Base-by-base conservation (phyloP, 1,140 invertebrate species). In the Hyles euphorbiae region DNA sequence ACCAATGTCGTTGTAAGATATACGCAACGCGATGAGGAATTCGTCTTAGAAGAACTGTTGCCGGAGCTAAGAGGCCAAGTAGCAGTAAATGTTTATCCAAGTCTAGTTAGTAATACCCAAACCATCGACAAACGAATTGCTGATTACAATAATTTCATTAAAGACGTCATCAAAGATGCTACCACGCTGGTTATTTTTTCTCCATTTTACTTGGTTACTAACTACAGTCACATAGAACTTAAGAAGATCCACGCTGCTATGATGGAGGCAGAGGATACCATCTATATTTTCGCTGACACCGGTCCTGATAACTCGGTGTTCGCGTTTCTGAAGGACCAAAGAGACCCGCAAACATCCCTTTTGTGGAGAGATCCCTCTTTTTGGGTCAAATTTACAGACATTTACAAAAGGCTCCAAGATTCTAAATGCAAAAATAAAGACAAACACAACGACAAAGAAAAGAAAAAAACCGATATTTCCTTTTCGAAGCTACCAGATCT, bases 161-260 rank as follows among this genome's bases (percentile, higher is more conserved):
- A 72, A 57, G 72, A 74, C 51, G 55, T 54, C 12, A 65, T 75
- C 46, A 72, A 64, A 34, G 58, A 50, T 43, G 22, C 22, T 22
- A 61, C 64, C 12, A 71, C 69, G 40, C 50, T 87, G 49, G 74
- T 84, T 22, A 67, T 88, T 53, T 88, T 88, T 69, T 81, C 84
- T 9, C 72, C 83, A 9, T 86, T 84, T 74, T 86, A 82, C 65
- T 75, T 88, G 72, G 80, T 65, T 62, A 74, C 77, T 50, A 65
- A 68, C 61, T 88, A 82, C 59, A 79, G 76, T 63, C 70, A 86
- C 53, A 72, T 86, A 49, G 79, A 83, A 53, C 86, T 87, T 67
- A 86, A 83, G 68, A 87, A 83, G 74, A 87, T 87, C 63, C 78
- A 76, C 44, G 76, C 76, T n/a, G 78, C 81, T 68, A 87, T 87